phyloP scores from a whole-genome alignment of 2,113 vertebrate species.

The Phalacrocorax pelagicus region DNA sequence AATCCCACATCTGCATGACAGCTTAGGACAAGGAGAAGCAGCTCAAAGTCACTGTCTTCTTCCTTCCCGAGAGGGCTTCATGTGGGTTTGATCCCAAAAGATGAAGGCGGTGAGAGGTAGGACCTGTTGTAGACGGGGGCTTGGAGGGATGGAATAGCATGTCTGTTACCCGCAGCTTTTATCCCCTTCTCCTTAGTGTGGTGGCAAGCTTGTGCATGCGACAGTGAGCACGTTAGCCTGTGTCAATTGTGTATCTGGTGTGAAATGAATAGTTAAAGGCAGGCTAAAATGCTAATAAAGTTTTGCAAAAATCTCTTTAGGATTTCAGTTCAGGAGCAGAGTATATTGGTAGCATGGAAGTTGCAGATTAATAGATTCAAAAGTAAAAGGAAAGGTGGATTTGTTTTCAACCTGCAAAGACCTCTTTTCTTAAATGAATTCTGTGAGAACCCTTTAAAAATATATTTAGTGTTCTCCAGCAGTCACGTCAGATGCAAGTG shows the following conservation, averaged over 20 bases:
- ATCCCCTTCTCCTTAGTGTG: fast-evolving
- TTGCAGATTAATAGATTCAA: neutral
- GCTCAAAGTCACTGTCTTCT: neutral
- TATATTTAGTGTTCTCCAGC: neutral
- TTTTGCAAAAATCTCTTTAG: neutral
- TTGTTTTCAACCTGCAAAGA: neutral
- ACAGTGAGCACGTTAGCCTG: fast-evolving
- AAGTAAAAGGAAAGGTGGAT: neutral
- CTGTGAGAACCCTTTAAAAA: neutral
- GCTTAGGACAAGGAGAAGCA: neutral
- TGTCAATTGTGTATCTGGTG: neutral
- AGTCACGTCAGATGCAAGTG: neutral
- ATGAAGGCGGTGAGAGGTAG: neutral
- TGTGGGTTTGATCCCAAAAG: neutral
- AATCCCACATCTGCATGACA: neutral
- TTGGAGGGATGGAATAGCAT: neutral
- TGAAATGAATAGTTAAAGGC: neutral
- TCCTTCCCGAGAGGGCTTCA: neutral
- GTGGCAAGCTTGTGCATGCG: neutral
- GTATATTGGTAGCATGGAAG: fast-evolving
- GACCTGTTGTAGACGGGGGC: neutral
- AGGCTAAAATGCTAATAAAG: neutral
- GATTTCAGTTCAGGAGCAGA: neutral
- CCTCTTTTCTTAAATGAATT: neutral
- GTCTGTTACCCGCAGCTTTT: neutral